Base-by-base conservation (phyloP, 1,140 invertebrate genomes). In the Calephelis nemesis region DNA sequence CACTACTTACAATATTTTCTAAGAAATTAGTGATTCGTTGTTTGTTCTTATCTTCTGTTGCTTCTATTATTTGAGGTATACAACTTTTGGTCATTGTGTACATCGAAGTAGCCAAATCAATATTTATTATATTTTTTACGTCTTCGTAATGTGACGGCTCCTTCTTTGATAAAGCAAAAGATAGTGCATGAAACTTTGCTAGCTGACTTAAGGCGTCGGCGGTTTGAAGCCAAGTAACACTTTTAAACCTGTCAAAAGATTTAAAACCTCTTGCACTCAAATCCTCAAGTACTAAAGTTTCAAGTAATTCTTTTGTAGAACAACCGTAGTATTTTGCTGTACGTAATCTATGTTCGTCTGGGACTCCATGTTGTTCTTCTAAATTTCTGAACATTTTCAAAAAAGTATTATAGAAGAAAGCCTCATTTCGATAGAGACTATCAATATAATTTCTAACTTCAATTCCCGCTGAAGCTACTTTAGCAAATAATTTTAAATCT, bases 391-490 rank as follows among this genome's bases (percentile, higher is more conserved):
- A 85, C 5, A 64, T 70, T 9, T 77, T 77, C 2, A 74, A 30
- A 4, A 87, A n/a, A 10, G 74, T 68, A 0, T 67, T 82, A 66
- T 86, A 87, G 60, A 77, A 72, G 13, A 69, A 68, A 1, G 62
- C 70, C 73, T 87, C 86, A 4, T 70, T 79, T 9, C 81, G 70
- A 66, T 72, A 88, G 83, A 49, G 12, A 47, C 54, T 0, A 74
- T 63, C 0, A 69, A 69, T 39, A 67, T 58, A 15, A 69, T 19
- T 7, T 42, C 85, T 65, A 12, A 79, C 68, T 5, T 74, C 74
- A 39, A 85, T 81, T 0, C 76, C 74, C 0, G 81, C 30, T 8
- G 47, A 70, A 0, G 83, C 78, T 0, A 86, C 74, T 75, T 88
- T 88, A 0, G 77, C 75, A 63, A 88, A 86, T 8, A 30, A 30